Base-by-base conservation (phyloP, 2,888 invertebrate species). In the Drosophila anomelani region DNA sequence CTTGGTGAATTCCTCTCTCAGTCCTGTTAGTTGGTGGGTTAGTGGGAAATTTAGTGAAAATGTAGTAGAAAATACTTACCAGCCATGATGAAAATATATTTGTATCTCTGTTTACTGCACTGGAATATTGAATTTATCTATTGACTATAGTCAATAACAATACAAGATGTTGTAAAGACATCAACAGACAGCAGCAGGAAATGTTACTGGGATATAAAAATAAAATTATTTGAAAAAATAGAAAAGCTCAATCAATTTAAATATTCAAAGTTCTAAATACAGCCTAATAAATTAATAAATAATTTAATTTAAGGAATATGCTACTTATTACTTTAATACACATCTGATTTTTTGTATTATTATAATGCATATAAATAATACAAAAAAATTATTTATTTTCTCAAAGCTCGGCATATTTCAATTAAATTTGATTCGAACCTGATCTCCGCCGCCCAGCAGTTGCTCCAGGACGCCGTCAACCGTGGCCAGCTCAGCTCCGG, bases 381-480 rank as follows among this genome's bases (percentile, higher is more conserved):
- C 3, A 23, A 23, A 23, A 23, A 23, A 23, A 23, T 20, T 23
- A 4, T 23, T 23, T 23, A 23, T 4, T 23, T 23, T 23, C 23
- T 23, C 23, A 20, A 20, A 20, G 20, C 76, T 75, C 51, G 13
- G 46, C 80, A n/a, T n/a, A n/a, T n/a, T n/a, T n/a, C n/a, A n/a
- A n/a, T n/a, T 29, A 77, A 67, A 6, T 68, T 81, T 26, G 79
- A 79, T 9, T 69, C 85, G 3, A 76, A 77, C 23, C 87, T 88
- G 78, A 79, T 90, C 54, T 47, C 54, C 29, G 77, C 80, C 54
- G 85, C 85, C 57, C 79, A 88, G 72, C 80, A 84, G 32, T 69
- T 91, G 41, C 70, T 90, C 13, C 61, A 80, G 5, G 86, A 81
- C 43, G 80, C 86, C 20, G 80, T 81, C 6, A 62, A 80, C 61